phyloP scores from a whole-genome alignment of 2,797 vertebrate genomes.

The Pseudochirops cupreus region DNA sequence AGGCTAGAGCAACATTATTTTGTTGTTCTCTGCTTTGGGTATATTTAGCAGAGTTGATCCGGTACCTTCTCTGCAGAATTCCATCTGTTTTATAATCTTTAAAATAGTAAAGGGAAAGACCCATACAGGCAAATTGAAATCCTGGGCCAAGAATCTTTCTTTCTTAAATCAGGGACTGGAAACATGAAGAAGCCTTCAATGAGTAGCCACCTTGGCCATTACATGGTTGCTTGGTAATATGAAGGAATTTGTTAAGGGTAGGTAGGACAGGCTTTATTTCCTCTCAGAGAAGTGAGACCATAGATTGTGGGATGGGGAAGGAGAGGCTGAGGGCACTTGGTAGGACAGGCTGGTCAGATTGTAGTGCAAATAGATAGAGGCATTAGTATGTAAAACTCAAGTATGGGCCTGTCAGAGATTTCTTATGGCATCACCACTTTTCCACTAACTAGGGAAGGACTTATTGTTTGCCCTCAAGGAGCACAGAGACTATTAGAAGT shows the following conservation, averaged over 20 bases:
- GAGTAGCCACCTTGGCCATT: slow-evolving; percentile 8
- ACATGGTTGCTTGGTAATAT: background rate
- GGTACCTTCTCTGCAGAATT: slow-evolving; percentile 15
- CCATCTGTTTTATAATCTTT: background rate
- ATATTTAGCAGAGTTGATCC: background rate
- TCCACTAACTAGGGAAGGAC: slow-evolving; percentile 12
- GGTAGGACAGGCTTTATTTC: background rate
- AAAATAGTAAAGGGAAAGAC: slow-evolving; percentile 16
- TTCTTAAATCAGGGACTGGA: slow-evolving; percentile 5
- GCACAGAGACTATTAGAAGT: slow-evolving; percentile 44
- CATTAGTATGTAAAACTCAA: slow-evolving; percentile 2
- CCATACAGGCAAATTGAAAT: background rate
- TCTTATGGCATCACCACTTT: slow-evolving; percentile 15
- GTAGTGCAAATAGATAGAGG: background rate
- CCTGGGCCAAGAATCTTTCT: background rate
- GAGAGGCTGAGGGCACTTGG: background rate
- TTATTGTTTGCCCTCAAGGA: slow-evolving; percentile 51
- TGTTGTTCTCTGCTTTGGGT: slow-evolving; percentile 13
- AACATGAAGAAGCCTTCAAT: background rate
- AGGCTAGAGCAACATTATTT: background rate
- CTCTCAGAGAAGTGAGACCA: slow-evolving; percentile 40
- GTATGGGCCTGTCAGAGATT: background rate
- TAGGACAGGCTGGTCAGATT: background rate
- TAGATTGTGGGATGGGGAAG: background rate
- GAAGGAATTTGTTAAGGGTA: slow-evolving; percentile 8